Conservation (phyloP, 2,888 invertebrate genomes). For the Andricus quercusramuli region DNA sequence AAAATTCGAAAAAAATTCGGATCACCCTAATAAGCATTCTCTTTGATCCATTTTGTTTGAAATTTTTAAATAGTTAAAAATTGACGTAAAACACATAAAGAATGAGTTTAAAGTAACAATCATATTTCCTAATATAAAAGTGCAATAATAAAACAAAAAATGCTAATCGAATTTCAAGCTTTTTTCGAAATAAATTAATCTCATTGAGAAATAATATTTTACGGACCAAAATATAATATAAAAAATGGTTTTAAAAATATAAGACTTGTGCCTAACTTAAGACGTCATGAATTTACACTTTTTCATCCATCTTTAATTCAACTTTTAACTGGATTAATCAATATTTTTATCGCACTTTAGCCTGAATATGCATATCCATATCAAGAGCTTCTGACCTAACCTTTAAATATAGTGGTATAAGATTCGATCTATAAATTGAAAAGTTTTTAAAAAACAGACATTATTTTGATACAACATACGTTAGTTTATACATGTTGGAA, state of each 20-base stretch:
- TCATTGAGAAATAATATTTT: not conserved
- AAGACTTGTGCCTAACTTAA: not conserved
- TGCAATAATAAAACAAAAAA: not conserved
- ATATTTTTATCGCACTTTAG: not conserved
- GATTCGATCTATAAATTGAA: not conserved
- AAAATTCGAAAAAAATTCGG: too few relatives aligned
- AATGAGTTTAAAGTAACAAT: too few relatives aligned
- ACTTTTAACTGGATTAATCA: conserved; percentile 7
- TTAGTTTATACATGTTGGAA: not conserved
- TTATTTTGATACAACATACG: not conserved
- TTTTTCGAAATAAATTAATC: not conserved
- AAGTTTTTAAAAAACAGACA: not conserved
- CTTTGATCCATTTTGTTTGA: too few relatives aligned
- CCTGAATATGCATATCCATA: not conserved
- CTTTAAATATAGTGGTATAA: not conserved
- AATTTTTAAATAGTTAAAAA: too few relatives aligned
- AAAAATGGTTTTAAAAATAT: not conserved
- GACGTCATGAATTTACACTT: not conserved
- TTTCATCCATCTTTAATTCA: conserved; percentile 1
- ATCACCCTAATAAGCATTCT: too few relatives aligned
- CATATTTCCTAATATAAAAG: not conserved
- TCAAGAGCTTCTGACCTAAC: not conserved
- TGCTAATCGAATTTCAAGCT: not conserved
- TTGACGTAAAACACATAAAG: too few relatives aligned
- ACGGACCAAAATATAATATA: not conserved